Conservation (phyloP, 53 echinoderm and acorn worm genomes). For the Zoroaster sp. region DNA sequence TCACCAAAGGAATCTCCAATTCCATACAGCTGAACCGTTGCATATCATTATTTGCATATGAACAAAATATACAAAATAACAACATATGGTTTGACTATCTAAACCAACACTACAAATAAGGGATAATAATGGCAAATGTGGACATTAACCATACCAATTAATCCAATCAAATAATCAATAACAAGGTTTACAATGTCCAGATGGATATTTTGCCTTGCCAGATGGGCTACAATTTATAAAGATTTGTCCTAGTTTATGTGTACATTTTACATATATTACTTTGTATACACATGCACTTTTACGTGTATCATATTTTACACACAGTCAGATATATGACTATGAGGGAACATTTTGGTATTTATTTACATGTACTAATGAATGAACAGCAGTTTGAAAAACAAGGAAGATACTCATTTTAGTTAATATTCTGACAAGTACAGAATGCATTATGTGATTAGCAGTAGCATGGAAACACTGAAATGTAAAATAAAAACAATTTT, state of each 20-base stretch:
- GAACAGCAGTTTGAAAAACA: no score
- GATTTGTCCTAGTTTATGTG: not conserved
- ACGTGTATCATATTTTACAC: not conserved
- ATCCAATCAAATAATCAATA: conserved; percentile 8
- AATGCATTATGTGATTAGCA: no score
- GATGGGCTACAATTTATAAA: not conserved
- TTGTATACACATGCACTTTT: not conserved
- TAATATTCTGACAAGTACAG: no score
- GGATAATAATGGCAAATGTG: not conserved
- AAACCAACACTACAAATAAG: not conserved
- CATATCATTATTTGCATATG: not conserved
- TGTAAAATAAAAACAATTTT: no score
- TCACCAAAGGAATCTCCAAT: not conserved
- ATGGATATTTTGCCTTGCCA: conserved; percentile 22
- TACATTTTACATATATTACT: not conserved
- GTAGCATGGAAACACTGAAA: no score
- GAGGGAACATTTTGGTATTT: not conserved
- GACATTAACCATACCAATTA: no score
- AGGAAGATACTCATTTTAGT: no score
- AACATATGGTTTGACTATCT: not conserved
- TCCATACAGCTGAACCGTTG: not conserved
- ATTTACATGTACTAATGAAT: no score
- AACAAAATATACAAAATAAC: not conserved
- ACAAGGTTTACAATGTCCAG: not conserved
- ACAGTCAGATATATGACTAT: not conserved